Evolutionary conservation across 1,140 invertebrate species (phyloP).

Genomic region (Eueides isabella): DNA sequence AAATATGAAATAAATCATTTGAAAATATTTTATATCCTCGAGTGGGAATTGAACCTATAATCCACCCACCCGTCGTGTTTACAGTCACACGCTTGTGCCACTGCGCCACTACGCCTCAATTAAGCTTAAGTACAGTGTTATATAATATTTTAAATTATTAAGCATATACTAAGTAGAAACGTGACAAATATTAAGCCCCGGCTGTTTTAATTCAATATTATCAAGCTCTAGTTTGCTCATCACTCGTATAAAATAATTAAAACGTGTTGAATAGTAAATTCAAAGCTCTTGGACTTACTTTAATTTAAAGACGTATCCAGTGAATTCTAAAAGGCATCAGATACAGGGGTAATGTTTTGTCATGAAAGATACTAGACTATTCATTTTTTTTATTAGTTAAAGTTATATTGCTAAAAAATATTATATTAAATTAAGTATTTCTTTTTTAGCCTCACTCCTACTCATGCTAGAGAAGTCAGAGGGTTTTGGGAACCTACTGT

Average conservation of each 20-base stretch:
- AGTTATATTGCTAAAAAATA: not conserved
- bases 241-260: not conserved
- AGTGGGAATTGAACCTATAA: not conserved
- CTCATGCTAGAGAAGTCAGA: too few relatives aligned
- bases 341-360: conserved; percentile 1
- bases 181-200: too few relatives aligned
- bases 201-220: not conserved
- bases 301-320: not conserved
- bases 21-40: not conserved
- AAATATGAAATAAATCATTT: too few relatives aligned
- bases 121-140: too few relatives aligned
- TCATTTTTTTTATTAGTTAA: not conserved
- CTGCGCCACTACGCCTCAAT: not conserved
- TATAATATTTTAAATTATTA: too few relatives aligned
- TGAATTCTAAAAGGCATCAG: not conserved
- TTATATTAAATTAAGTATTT: not conserved
- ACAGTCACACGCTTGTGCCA: not conserved
- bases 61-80: not conserved
- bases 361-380: not conserved
- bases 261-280: not conserved
- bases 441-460: too few relatives aligned
- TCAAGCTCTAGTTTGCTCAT: not conserved
- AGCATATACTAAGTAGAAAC: too few relatives aligned
- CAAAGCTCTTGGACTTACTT: not conserved
- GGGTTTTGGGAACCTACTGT: too few relatives aligned